Conservation (phyloP, 2,113 vertebrate species). For the Pandion haliaetus region DNA sequence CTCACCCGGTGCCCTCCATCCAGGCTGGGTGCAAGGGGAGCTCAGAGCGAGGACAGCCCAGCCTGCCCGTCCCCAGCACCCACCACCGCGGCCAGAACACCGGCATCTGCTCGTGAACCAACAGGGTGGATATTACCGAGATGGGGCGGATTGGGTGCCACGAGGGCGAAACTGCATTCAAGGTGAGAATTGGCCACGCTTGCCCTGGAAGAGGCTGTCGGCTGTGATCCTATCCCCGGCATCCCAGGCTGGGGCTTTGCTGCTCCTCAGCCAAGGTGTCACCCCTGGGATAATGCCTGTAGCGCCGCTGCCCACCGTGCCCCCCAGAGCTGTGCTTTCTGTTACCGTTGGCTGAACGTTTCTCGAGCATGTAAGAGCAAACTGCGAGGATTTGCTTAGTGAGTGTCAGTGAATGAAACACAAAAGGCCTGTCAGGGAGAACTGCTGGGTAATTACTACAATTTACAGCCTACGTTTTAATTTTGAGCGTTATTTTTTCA, state of each 20-base stretch:
- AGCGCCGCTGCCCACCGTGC: accelerated
- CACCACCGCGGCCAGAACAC: no score
- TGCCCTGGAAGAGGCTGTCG: not conserved
- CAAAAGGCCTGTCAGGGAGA: conserved; percentile 56
- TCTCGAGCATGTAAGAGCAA: not conserved
- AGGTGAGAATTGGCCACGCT: accelerated
- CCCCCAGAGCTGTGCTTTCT: not conserved
- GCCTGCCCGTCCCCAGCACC: not conserved
- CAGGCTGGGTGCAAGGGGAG: not conserved
- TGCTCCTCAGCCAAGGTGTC: not conserved
- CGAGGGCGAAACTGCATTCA: accelerated
- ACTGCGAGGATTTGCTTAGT: conserved; percentile 28
- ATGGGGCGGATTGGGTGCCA: not conserved
- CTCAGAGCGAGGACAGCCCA: not conserved
- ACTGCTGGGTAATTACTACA: conserved; percentile 50
- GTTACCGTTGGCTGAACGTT: not conserved
- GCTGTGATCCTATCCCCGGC: not conserved
- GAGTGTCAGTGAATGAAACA: conserved; percentile 47
- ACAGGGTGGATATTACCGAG: accelerated
- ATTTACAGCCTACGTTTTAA: conserved; percentile 58
- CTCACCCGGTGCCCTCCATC: accelerated
- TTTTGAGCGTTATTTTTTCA: conserved; percentile 50
- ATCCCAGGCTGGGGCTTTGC: not conserved
- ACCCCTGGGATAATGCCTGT: accelerated
- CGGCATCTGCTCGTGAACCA: accelerated